Percentiles rank a stretch among this genome's conserved stretches.
phyloP scores from a whole-genome alignment of 2,797 vertebrate species.

The Amniataba percoides region DNA sequence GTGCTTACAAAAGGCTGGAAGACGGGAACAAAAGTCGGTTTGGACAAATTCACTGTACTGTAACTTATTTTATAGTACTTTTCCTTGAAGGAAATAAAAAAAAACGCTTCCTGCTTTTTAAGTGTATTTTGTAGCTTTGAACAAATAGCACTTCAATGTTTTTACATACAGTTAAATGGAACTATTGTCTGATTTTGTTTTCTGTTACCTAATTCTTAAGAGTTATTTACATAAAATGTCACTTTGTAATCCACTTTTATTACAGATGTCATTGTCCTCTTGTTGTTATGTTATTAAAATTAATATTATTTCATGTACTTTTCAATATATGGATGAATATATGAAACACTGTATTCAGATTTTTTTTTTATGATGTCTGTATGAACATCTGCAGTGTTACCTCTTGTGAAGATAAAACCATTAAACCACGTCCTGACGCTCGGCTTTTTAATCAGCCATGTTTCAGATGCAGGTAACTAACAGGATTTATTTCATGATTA shows the following conservation, averaged over 20 bases:
- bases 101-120: constrained; percentile 90
- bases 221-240: constrained; percentile 91
- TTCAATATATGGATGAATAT: constrained; percentile 88
- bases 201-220: constrained; percentile 93
- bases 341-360: constrained; percentile 87
- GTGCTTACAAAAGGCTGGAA: constrained; percentile 95
- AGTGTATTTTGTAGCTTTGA: constrained; percentile 95
- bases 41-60: constrained; percentile 99
- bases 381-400: constrained; percentile 88
- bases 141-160: constrained; percentile 97
- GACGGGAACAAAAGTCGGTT: constrained; percentile 97
- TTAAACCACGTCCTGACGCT: constrained; percentile 71
- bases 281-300: constrained; percentile 86
- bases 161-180: constrained; percentile 94
- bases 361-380: constrained; percentile 88
- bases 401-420: constrained; percentile 87
- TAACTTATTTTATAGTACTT: constrained; percentile 99
- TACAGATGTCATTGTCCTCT: constrained; percentile 84
- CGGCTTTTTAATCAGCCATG: constrained; percentile 1
- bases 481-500: neutral
- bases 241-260: constrained; percentile 92
- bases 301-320: constrained; percentile 90
- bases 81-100: constrained; percentile 98
- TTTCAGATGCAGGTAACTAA: neutral
- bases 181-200: constrained; percentile 92